Conservation (phyloP, 2,888 invertebrate species). For the Merodon equestris region DNA sequence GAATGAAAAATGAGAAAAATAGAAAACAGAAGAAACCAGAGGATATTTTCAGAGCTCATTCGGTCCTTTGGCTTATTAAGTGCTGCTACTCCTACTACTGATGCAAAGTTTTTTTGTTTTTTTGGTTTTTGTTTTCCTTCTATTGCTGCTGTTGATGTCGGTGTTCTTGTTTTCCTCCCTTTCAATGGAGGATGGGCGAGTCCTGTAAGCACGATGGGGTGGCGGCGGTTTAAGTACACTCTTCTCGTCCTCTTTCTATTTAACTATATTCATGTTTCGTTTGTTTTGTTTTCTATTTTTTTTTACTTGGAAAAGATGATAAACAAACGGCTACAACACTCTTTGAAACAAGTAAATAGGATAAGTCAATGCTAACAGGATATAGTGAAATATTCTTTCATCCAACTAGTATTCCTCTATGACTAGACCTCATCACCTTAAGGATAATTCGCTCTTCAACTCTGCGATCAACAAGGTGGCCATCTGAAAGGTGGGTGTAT, state of each 20-base stretch:
- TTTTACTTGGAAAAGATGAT: conserved; percentile 12
- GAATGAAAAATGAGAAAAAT: conserved; percentile 20
- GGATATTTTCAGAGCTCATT: conserved; percentile 59
- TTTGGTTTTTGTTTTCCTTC: conserved; percentile 1
- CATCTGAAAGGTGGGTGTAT: too few species aligned
- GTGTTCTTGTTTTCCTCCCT: conserved; percentile 20
- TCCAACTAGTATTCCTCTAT: conserved; percentile 10
- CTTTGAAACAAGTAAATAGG: conserved; percentile 42
- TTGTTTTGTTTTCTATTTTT: neutral
- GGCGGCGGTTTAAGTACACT: too few species aligned
- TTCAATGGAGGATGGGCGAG: neutral
- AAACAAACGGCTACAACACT: conserved; percentile 58
- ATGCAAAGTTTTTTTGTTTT: conserved; percentile 55
- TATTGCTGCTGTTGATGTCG: conserved; percentile 27
- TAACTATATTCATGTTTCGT: neutral
- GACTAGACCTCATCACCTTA: conserved; percentile 53
- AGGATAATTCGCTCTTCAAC: conserved; percentile 58
- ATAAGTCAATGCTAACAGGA: conserved; percentile 45
- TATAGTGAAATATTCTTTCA: conserved; percentile 12
- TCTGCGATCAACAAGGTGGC: too few species aligned
- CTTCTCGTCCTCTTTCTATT: too few species aligned
- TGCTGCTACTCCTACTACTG: conserved; percentile 55
- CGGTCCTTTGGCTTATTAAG: conserved; percentile 65
- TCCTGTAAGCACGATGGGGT: too few species aligned
- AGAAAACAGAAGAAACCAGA: conserved; percentile 23